A percentile compares a stretch with the other conserved stretches of the same genome.
These are phyloP conservation scores for Bufo bufo DNA, from an alignment of 2,113 vertebrate species.

Conservation along the genomic window DNA sequence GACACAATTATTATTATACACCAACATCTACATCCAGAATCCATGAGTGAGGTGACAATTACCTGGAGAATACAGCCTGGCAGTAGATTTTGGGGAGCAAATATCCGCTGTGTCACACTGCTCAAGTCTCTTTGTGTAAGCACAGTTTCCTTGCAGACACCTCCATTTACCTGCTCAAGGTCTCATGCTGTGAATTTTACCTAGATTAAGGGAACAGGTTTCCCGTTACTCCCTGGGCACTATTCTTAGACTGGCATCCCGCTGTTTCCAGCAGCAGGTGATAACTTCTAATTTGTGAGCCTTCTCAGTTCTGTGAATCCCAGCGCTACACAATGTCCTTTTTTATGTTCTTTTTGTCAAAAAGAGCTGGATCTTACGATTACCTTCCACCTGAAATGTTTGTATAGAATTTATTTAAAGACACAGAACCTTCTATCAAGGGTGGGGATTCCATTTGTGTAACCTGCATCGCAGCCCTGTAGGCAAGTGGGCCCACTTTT, in stretches of 20 bases:
- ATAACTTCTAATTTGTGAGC: neutral
- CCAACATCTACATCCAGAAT: neutral
- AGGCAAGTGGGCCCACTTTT: no score
- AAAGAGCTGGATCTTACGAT: neutral
- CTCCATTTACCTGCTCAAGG: neutral
- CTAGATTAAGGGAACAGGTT: neutral
- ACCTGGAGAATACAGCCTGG: neutral
- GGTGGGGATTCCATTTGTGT: no score
- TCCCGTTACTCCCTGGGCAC: neutral
- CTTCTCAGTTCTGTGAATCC: neutral
- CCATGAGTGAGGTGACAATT: neutral
- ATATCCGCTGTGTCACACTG: neutral
- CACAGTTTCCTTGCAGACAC: neutral
- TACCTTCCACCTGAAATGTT: neutral
- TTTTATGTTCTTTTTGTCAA: neutral
- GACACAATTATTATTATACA: neutral
- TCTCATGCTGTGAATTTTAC: neutral
- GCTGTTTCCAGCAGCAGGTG: neutral
- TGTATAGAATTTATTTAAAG: neutral
- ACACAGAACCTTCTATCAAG: neutral
- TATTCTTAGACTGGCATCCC: neutral
- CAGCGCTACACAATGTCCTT: neutral
- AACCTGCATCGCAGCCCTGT: no score
- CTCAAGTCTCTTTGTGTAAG: neutral
- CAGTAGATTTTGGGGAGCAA: neutral